These are phyloP conservation scores for Dynastes maya DNA, from an alignment of 2,888 invertebrate genomes.

Conservation along the genomic window DNA sequence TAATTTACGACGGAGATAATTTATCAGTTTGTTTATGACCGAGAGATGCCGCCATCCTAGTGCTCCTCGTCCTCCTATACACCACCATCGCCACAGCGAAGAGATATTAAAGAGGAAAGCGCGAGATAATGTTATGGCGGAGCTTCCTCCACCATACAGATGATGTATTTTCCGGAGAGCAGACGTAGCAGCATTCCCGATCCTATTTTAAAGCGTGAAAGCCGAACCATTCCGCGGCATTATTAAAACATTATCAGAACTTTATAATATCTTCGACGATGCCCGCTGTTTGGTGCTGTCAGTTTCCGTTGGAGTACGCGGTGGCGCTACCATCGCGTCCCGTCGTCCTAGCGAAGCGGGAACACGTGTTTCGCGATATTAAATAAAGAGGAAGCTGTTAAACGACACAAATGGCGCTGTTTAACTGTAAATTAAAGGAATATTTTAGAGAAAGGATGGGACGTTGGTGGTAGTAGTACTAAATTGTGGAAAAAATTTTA, in stretches of 20 bases:
- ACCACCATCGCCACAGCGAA: neutral
- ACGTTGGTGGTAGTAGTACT: too few species aligned
- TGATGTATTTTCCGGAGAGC: slow-evolving; percentile 16
- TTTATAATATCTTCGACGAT: slow-evolving; percentile 25
- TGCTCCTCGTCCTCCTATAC: neutral
- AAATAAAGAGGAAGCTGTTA: neutral
- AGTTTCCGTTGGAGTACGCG: neutral
- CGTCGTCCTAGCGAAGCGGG: neutral
- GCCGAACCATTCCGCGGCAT: neutral
- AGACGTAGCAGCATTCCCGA: neutral
- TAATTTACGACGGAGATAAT: slow-evolving; percentile 31
- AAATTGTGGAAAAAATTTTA: too few species aligned
- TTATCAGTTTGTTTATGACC: slow-evolving; percentile 44
- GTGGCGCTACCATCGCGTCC: neutral
- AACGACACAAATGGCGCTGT: neutral
- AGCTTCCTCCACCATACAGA: neutral
- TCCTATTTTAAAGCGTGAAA: neutral
- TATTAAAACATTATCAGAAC: slow-evolving; percentile 31
- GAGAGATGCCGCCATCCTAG: slow-evolving; percentile 7
- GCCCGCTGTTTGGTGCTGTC: neutral
- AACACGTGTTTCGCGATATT: slow-evolving; percentile 12
- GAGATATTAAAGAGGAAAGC: slow-evolving; percentile 19
- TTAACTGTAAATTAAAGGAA: neutral
- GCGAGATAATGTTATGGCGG: slow-evolving; percentile 12
- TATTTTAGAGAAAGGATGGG: neutral